phyloP scores from a whole-genome alignment of 2,888 invertebrate genomes.

The Ectemnius lituratus region DNA sequence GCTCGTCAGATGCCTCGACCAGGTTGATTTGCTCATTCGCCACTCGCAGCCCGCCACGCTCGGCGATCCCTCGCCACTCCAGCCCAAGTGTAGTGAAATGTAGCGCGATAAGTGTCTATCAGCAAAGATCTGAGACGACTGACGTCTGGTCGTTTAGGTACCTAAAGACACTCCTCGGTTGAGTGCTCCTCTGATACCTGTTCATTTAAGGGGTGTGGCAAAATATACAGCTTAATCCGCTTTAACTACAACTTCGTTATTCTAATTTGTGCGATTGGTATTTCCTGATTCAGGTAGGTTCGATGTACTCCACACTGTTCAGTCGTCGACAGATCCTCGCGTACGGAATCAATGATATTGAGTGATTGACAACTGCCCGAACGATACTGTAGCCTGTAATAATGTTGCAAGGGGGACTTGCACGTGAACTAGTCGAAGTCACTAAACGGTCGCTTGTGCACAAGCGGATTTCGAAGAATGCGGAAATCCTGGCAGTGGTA shows the following conservation, averaged over 20 bases:
- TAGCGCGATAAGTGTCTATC: not conserved
- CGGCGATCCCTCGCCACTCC: conserved; percentile 57
- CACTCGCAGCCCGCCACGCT: conserved; percentile 6
- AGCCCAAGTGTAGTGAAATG: conserved; percentile 40
- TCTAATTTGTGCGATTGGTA: conserved; percentile 14
- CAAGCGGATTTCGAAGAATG: conserved; percentile 6
- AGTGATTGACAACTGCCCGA: not conserved
- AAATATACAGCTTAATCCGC: too few relatives aligned
- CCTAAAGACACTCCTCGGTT: not conserved
- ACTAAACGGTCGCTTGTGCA: not conserved
- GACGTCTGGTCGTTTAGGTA: not conserved
- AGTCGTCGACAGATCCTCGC: too few relatives aligned
- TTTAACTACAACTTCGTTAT: not conserved
- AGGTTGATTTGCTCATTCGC: not conserved
- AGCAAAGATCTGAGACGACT: not conserved
- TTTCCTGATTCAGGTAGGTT: not conserved
- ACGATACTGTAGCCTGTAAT: too few relatives aligned
- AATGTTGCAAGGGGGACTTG: too few relatives aligned
- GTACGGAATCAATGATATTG: too few relatives aligned
- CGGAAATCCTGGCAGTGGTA: conserved; percentile 63
- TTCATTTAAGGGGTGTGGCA: not conserved
- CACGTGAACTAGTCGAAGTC: too few relatives aligned
- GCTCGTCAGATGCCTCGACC: not conserved
- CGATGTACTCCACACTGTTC: not conserved
- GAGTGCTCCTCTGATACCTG: not conserved